Base-by-base conservation (phyloP, 2,113 vertebrate genomes). In the Tyto alba region DNA sequence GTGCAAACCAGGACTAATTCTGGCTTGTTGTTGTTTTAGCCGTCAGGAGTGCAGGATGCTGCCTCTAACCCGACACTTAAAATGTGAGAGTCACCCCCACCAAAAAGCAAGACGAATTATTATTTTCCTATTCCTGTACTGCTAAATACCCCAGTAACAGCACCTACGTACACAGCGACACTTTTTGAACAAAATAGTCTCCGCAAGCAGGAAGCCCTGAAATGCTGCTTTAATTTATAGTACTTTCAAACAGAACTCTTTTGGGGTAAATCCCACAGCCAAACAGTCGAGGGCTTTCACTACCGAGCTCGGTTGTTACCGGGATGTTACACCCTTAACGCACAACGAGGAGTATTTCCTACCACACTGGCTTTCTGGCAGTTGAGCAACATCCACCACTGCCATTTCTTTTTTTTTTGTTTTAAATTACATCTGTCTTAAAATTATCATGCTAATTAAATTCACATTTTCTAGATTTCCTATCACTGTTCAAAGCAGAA, bases 271-370 rank as follows among this genome's bases (percentile, higher is more conserved):
- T 7, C 86, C 68, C 80, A 50, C 1, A 13, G 56, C 48, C 45
- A 16, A 25, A 23, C 27, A 41, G n/a, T n/a, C n/a, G n/a, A n/a
- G n/a, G n/a, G n/a, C 22, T 74, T 17, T 13, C 48, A 15, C 48
- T 13, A 11, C 23, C 1, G 11, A 34, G 4, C 6, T 19, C 62
- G 18, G 1, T 1, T 5, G 2, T 7, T 17, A 47, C 10, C 2
- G 3, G 45, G 43, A 27, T 5, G 12, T 29, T 29, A 34, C 1
- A 10, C 23, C 73, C 85, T 40, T 12, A 23, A 34, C 1, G 10
- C n/a, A 27, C 52, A 11, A 18, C 1, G 3, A 41, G 48, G 30
- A 50, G 23, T 2, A 19, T 16, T 34, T 71, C 56, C 71, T 5
- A 30, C 50, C 78, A 19, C 1, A 16, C 38, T 10, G 38, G 16